Evolutionary conservation across 2,888 invertebrate genomes (phyloP).

Genomic region (Paralinhomoeus sp.): DNA sequence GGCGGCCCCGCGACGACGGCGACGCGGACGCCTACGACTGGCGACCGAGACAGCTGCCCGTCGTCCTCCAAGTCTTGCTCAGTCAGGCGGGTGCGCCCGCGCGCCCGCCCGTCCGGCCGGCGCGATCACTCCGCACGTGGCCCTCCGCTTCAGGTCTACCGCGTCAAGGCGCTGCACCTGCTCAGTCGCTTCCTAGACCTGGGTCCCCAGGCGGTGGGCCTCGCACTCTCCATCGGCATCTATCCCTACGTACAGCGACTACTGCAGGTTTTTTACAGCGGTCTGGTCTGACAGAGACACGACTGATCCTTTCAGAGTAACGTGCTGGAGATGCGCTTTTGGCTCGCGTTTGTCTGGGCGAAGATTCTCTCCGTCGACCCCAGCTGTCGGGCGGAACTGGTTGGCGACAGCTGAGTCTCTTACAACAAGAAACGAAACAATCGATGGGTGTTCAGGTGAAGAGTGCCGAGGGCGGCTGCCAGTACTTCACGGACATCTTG

Average conservation of each 20-base stretch:
- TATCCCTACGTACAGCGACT: conserved; percentile 94
- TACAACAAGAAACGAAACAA: too few relatives aligned
- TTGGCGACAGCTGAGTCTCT: too few relatives aligned
- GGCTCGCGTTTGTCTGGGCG: conserved; percentile 94
- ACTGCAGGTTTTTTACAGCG: too few relatives aligned
- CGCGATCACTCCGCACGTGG: not conserved
- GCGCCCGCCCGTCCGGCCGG: not conserved
- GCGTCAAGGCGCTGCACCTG: conserved; percentile 74
- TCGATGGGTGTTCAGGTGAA: too few relatives aligned
- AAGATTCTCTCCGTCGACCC: conserved; percentile 88
- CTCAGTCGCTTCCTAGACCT: conserved; percentile 75
- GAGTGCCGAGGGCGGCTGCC: too few relatives aligned
- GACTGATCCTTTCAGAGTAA: too few relatives aligned
- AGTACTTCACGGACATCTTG: too few relatives aligned
- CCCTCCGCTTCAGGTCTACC: conserved; percentile 50
- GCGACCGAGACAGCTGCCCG: conserved; percentile 79
- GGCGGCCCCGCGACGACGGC: conserved; percentile 55
- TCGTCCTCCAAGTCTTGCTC: conserved; percentile 57
- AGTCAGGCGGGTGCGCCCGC: conserved; percentile 10
- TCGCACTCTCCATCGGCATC: conserved; percentile 69
- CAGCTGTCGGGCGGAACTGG: conserved; percentile 76
- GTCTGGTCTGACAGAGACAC: too few relatives aligned
- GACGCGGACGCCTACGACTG: conserved; percentile 44
- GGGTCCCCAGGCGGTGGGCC: conserved; percentile 67
- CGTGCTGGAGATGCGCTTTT: conserved; percentile 65